These are phyloP conservation scores for Agrypnia vestita DNA, from an alignment of 1,140 invertebrate genomes.

Conservation along the genomic window DNA sequence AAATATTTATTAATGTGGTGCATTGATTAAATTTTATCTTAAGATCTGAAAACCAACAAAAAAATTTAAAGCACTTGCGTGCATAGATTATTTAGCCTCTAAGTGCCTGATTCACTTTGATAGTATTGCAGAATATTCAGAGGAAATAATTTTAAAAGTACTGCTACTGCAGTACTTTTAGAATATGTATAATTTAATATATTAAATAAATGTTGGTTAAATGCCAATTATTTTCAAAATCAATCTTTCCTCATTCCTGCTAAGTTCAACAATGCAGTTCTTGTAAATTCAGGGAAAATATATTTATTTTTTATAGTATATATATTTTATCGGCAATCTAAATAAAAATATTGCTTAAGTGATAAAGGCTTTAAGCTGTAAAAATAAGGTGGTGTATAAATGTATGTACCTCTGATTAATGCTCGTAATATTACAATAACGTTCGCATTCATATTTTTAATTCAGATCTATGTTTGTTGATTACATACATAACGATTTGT, in stretches of 20 bases:
- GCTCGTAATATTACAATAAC: neutral
- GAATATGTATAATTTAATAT: neutral
- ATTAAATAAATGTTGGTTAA: neutral
- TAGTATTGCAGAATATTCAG: constrained; percentile 3
- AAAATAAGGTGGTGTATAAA: constrained; percentile 9
- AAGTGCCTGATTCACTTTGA: neutral
- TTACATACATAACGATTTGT: constrained; percentile 8
- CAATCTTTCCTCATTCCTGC: neutral
- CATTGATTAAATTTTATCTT: constrained; percentile 16
- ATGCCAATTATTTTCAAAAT: neutral
- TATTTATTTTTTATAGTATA: constrained; percentile 4
- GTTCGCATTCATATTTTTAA: neutral
- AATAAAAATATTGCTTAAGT: neutral
- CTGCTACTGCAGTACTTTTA: constrained; percentile 6
- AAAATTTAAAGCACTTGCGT: constrained; percentile 9
- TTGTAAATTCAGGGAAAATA: constrained; percentile 1
- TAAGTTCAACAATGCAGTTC: neutral
- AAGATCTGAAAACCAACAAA: constrained; percentile 26
- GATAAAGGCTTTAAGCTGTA: constrained; percentile 1
- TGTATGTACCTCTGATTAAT: constrained; percentile 4
- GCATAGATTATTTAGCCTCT: neutral
- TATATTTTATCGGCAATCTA: neutral
- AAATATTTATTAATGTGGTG: neutral
- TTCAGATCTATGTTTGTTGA: neutral
- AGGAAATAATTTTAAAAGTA: constrained; percentile 17